phyloP scores from a whole-genome alignment of 2,797 vertebrate genomes.

The Sebastiscus albofasciatus region DNA sequence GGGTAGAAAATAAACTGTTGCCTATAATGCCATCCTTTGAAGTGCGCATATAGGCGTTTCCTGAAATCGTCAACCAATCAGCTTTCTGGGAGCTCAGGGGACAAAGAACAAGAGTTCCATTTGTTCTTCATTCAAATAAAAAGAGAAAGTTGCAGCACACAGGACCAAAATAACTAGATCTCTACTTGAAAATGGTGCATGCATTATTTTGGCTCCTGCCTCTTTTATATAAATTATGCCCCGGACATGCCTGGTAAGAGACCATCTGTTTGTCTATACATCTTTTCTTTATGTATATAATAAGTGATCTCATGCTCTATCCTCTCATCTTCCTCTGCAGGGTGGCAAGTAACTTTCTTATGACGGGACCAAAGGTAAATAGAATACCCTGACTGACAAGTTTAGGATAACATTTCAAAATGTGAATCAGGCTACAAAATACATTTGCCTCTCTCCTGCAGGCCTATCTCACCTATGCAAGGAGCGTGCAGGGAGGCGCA shows the following conservation, averaged over 20 bases:
- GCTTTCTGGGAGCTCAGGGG: constrained; percentile 18
- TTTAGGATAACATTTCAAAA: background rate
- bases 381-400: background rate
- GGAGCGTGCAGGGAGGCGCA: constrained; percentile 90
- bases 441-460: constrained; percentile 56
- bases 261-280: background rate
- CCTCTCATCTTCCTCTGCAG: constrained; percentile 72
- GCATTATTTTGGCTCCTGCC: constrained; percentile 59
- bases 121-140: constrained; percentile 66
- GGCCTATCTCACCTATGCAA: constrained; percentile 90
- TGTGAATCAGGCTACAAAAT: background rate
- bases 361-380: constrained; percentile 96
- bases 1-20: constrained; percentile 57
- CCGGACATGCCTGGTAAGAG: constrained; percentile 81
- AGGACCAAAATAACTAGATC: constrained; percentile 28
- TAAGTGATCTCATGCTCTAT: background rate
- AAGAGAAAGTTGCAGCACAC: constrained; percentile 51
- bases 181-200: constrained; percentile 56
- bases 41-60: constrained; percentile 83
- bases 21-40: constrained; percentile 73
- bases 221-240: constrained; percentile 50
- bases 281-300: background rate
- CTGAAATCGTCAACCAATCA: constrained; percentile 73
- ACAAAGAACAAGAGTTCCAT: constrained; percentile 67
- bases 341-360: constrained; percentile 94